Conservation (phyloP, 1,140 invertebrate genomes). For the Brachionus manjavacas region DNA sequence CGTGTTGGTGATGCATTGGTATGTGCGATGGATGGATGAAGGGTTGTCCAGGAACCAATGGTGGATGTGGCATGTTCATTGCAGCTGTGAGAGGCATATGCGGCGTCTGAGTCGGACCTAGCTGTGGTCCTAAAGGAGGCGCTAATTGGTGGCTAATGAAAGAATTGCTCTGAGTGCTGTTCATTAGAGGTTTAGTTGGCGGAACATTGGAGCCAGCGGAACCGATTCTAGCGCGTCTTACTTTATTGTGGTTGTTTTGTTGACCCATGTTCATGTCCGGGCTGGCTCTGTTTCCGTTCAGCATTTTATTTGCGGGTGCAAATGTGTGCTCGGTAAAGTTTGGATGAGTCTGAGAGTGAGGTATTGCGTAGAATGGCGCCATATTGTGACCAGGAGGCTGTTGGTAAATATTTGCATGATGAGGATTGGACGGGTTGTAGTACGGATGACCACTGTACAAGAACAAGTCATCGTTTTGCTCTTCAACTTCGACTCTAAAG, state of each 20-base stretch:
- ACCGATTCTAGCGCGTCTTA: background rate
- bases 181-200: background rate
- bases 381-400: background rate
- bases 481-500: conserved; percentile 33
- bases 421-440: conserved; percentile 1
- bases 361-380: background rate
- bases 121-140: conserved; percentile 1
- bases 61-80: background rate
- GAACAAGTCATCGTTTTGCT: conserved; percentile 38
- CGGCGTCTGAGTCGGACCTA: background rate
- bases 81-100: background rate
- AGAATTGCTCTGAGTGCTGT: background rate
- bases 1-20: background rate
- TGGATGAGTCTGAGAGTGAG: conserved; percentile 26
- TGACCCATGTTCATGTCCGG: background rate
- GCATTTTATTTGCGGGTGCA: background rate
- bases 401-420: background rate
- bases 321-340: conserved; percentile 28
- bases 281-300: background rate
- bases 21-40: background rate
- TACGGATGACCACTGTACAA: conserved; percentile 16
- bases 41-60: background rate
- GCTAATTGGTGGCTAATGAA: conserved; percentile 21
- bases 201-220: background rate
- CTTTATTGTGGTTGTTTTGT: background rate